A percentile compares a stretch with the other conserved stretches of the same genome.
phyloP scores from a whole-genome alignment of 2,113 vertebrate species.

The Onychorhynchus coronatus region DNA sequence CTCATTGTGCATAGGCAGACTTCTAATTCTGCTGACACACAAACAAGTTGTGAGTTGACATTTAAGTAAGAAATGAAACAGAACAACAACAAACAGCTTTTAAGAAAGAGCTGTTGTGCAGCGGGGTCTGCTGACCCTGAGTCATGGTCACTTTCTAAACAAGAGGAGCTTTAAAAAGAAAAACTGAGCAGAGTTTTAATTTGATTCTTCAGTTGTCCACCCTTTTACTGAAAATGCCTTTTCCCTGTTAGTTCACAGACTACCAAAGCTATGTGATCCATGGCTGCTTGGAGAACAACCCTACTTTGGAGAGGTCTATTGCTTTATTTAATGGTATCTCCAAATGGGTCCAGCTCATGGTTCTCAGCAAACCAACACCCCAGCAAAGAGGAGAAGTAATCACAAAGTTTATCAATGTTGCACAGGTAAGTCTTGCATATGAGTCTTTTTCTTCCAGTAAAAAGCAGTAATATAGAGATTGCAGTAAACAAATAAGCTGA shows the following conservation, averaged over 20 bases:
- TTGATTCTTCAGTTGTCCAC: background rate
- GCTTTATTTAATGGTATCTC: slow-evolving; percentile 95
- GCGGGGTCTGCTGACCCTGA: background rate
- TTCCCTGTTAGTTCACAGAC: slow-evolving; percentile 88
- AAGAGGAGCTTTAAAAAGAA: background rate
- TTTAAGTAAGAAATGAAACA: background rate
- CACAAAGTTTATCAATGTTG: slow-evolving; percentile 95
- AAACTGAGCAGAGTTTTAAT: background rate
- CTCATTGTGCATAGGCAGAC: background rate
- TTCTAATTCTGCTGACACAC: background rate
- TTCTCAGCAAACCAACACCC: slow-evolving; percentile 95
- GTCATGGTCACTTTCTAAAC: background rate
- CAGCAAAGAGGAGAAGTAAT: slow-evolving; percentile 95
- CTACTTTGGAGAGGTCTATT: slow-evolving; percentile 94
- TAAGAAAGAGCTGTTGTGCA: background rate
- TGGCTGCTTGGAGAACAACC: slow-evolving; percentile 91
- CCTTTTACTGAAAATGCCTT: background rate
- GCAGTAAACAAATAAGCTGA: background rate
- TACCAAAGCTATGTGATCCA: slow-evolving; percentile 96
- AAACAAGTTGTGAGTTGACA: background rate
- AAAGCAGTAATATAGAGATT: background rate
- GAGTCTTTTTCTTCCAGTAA: background rate
- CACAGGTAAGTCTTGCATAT: slow-evolving; percentile 79
- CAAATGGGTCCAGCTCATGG: slow-evolving; percentile 98
- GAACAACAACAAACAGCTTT: background rate